These are phyloP conservation scores for Mimachlamys varia DNA, from an alignment of 2,888 invertebrate species.

Conservation along the genomic window DNA sequence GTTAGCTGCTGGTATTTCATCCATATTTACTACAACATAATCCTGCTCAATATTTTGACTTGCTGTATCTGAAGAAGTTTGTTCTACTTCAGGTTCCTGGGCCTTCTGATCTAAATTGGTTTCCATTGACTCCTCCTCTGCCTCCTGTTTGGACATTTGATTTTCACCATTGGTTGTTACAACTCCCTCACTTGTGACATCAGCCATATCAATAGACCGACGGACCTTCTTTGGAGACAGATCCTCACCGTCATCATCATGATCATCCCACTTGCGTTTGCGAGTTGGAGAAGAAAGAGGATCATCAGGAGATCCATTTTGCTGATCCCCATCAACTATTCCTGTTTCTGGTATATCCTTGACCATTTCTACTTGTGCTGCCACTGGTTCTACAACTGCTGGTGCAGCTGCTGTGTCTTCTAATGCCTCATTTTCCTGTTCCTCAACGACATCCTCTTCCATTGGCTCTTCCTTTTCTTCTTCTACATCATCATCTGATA, in stretches of 20 bases:
- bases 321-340: slow-evolving; percentile 36
- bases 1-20: slow-evolving; percentile 69
- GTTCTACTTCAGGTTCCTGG: slow-evolving; percentile 34
- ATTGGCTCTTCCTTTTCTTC: slow-evolving; percentile 37
- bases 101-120: slow-evolving; percentile 28
- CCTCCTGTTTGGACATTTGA: background rate
- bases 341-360: slow-evolving; percentile 38
- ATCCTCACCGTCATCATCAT: slow-evolving; percentile 42
- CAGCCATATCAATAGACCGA: slow-evolving; percentile 43
- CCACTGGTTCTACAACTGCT: background rate
- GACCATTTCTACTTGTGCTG: slow-evolving; percentile 14
- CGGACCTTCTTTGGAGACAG: slow-evolving; percentile 34
- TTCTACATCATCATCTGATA: slow-evolving; percentile 39
- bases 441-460: slow-evolving; percentile 39
- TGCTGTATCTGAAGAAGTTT: slow-evolving; percentile 41
- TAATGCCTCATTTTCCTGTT: slow-evolving; percentile 16
- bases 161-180: slow-evolving; percentile 45
- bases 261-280: slow-evolving; percentile 35
- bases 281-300: slow-evolving; percentile 25
- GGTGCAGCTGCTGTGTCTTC: background rate
- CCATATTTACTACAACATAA: slow-evolving; percentile 71
- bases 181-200: slow-evolving; percentile 43
- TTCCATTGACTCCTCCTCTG: slow-evolving; percentile 37
- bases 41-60: slow-evolving; percentile 59
- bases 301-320: slow-evolving; percentile 10